Evolutionary conservation across 2,113 vertebrate genomes (phyloP), one percentile per base, ranked within the genome.

Genomic region (Xiphophorus maculatus): DNA sequence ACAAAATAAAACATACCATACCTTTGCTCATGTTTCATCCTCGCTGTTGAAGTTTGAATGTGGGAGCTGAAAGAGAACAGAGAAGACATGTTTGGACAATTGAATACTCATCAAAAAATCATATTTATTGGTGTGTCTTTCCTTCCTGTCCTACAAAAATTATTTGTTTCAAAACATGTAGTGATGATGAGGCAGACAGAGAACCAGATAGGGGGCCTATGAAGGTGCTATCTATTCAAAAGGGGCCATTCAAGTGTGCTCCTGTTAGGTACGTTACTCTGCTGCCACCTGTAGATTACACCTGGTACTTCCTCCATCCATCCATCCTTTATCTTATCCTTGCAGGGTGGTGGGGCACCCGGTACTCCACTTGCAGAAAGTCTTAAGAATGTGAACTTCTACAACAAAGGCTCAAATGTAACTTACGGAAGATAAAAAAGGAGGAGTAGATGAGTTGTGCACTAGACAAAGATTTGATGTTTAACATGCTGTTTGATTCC

Each of bases 11-110:
- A 78, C 62, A 33, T 2, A 42, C 28, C n/a, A 25, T 92, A 93
- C 92, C 90, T 92, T 90, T 88, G 87, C 67, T 86, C 92, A 92
- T 92, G 89, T 80, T 84, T 90, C 86, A 92, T 91, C 65, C 71
- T 88, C 48, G 37, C 78, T 69, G 54, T 51, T 74, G 70, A 87
- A 87, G 83, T 74, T 77, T 75, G 30, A 83, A 89, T 82, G 74
- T 75, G 84, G 83, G 87, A 91, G 81, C 92, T 93, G 87, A 66
- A 91, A 85, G n/a, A 81, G 54, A 85, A 19, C 35, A 63, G 11
- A 79, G 12, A 15, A 58, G 51, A 25, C 5, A 19, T 82, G 75
- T 81, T 73, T 85, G 42, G 64, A 69, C n/a, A 77, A 63, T 60
- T 60, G 78, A 6, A 60, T 27, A 30, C 11, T 29, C 10, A 72